Evolutionary conservation across 2,888 invertebrate genomes (phyloP), one percentile per base, ranked within the genome.

Genomic region (Hesperia comma): DNA sequence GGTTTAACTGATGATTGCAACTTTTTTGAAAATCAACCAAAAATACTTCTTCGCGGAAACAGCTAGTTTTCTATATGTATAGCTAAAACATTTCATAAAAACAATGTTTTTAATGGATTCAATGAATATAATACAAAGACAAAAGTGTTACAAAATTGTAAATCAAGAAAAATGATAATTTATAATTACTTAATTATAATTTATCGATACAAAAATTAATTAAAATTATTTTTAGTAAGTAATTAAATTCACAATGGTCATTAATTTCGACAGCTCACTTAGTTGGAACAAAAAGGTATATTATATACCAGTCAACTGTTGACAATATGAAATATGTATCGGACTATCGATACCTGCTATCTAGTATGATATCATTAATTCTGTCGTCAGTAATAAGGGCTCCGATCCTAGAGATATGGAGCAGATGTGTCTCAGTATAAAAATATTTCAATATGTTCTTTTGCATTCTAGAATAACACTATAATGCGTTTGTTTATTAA

Each of bases 371-470:
- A 64, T 60, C 58, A 58, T 64, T 64, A 64, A 64, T 64, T 64
- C 64, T 32, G 41, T 64, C 57, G 26, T 58, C 64, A 64, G 58
- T 64, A 64, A 64, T 64, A 60, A 58, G 64, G 58, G 14, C 53
- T 64, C 58, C 41, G 64, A 64, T 64, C 64, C 3, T 51, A 7
- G 32, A 53, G 64, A 64, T 64, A 64, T 58, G 19, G 14, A 5
- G 58, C 64, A 64, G 64, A 64, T 64, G 64, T 64, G 41, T 32
- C 19, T 51, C 63, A 33, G 63, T 51, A 33, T 64, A 51, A 40
- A 58, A 64, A 57, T 33, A 51, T 26, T 64, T 64, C 51, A 21
- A 21, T 53, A 41, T n/a, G n/a, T n/a, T n/a, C n/a, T 41, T 26
- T 41, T 63, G 40, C 49, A 51, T 63, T 49, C 21, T 51, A 40